Base-by-base conservation (phyloP, 2,113 vertebrate species). In the Muntiacus muntjak region DNA sequence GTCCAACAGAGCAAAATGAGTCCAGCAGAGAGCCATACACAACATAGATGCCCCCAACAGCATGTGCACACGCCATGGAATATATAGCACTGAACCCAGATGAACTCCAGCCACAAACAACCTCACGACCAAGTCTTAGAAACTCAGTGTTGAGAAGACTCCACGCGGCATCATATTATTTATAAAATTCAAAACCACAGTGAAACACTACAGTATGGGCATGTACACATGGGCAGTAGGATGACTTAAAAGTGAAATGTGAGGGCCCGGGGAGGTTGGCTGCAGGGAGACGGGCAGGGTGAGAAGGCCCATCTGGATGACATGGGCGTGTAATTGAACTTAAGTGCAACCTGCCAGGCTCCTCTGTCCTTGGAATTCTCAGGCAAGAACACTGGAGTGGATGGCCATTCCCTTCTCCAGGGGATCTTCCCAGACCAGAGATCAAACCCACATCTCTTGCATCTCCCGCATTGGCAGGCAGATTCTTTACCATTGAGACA, bases 11-110 rank as follows among this genome's bases (percentile, higher is more conserved):
- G 54, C 16, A 25, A 4, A 7, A 21, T 1, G 12, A 19, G 45
- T 12, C 62, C 14, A 14, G 52, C 43, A 3, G 4, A 33, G 15
- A 9, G 25, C 52, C 1, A 13, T n/a, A 17, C 4, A 0, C 43
- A 2, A 0, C 33, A 0, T 10, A 6, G 6, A 26, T 0, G 14
- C 9, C 43, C 52, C 25, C 6, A 0, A 5, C 4, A 36, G 60
- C 8, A 14, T 0, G n/a, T 67, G 13, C n/a, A 4, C 0, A 1
- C 0, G 0, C 2, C 10, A 0, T 25, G 47, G 47, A 17, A 13
- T 2, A 3, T 0, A 16, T 1, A 36, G 82, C 50, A 0, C 4
- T 0, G 2, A 58, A 64, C 50, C 3, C 0, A 11, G 47, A 8
- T 0, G 47, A 19, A 1, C 82, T 17, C 36, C 36, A 45, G 82